Conservation (phyloP, 2,113 vertebrate species). For the Atlantisia rogersi region DNA sequence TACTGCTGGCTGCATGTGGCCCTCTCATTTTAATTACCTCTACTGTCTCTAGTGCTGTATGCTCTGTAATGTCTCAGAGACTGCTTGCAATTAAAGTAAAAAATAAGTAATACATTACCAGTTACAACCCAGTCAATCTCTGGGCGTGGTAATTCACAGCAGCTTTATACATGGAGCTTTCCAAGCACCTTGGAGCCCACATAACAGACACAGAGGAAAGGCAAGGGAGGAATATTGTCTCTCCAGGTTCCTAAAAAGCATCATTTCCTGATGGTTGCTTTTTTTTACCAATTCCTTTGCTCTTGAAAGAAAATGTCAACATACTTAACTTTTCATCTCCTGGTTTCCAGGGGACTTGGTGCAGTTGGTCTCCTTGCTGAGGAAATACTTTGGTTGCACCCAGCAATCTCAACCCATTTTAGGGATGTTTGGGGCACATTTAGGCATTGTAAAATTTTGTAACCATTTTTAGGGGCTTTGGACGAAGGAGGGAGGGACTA, state of each 20-base stretch:
- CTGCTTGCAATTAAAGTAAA: conserved; percentile 76
- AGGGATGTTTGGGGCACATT: neutral
- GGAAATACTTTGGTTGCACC: neutral
- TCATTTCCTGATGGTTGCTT: neutral
- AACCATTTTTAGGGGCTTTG: neutral
- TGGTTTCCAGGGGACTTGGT: neutral
- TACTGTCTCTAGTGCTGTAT: conserved; percentile 71
- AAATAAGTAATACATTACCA: conserved; percentile 71
- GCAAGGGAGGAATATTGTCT: neutral
- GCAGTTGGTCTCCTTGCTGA: neutral
- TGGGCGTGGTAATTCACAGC: neutral
- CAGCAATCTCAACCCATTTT: neutral
- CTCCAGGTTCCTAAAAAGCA: neutral
- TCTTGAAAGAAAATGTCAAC: conserved; percentile 1
- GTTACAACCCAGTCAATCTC: conserved; percentile 59
- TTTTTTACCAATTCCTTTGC: neutral
- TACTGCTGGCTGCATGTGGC: conserved; percentile 66
- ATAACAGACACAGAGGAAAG: neutral
- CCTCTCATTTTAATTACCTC: conserved; percentile 76
- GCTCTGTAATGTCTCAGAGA: conserved; percentile 71
- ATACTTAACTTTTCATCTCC: neutral
- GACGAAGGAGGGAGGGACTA: neutral
- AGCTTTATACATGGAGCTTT: conserved; percentile 3
- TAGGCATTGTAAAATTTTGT: neutral
- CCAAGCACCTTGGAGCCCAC: conserved; percentile 9